Evolutionary conservation across 92 coral and sea anemone species (phyloP), one percentile per base, ranked within the genome.

Genomic region (Scolanthus callimorphus): DNA sequence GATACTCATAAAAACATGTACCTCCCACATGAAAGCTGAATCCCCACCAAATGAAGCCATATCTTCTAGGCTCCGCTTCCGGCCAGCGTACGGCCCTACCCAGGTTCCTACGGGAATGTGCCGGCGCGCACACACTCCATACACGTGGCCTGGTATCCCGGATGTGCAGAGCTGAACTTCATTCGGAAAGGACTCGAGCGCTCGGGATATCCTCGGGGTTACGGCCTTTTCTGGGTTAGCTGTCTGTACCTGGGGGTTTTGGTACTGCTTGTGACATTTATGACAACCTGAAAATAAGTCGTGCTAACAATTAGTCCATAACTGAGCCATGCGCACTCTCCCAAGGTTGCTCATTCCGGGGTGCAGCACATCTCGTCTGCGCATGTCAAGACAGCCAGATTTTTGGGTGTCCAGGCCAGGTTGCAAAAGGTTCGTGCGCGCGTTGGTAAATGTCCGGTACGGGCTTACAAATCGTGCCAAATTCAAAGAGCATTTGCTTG

Each of bases 81-180:
- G 76, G 37, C 96, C 96, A 54, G 83, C 96, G 43, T 88, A 88
- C 0, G 96, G 96, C 1, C 96, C 96, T 26, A 88, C 82, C 96
- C 96, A 88, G 15, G 96, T 83, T 3, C 96, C 96, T 38, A 73
- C 66, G 0, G 96, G 90, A n/a, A 88, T 73, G 54, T 73, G 86
- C 28, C 66, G 69, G 24, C 67, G 54, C 3, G 96, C 90, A 67
- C 84, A 78, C 28, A 83, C 96, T 10, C 96, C 96, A 48, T 78
- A 73, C 54, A 58, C 62, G 45, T 44, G 65, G 17, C 96, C 90
- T 2, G 96, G 96, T 3, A 88, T 56, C 46, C 96, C 69, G 19
- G 96, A 88, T 30, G 77, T 69, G 57, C 96, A 88, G 17, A 88
- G 53, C 51, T 83, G 96, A 3, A 83, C 96, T 30, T 83, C 96